A percentile compares a stretch with the other conserved stretches of the same genome.
Evolutionary conservation across 2,888 invertebrate species (phyloP).

Genomic region (Pseudococcus jackbeardsleyi): DNA sequence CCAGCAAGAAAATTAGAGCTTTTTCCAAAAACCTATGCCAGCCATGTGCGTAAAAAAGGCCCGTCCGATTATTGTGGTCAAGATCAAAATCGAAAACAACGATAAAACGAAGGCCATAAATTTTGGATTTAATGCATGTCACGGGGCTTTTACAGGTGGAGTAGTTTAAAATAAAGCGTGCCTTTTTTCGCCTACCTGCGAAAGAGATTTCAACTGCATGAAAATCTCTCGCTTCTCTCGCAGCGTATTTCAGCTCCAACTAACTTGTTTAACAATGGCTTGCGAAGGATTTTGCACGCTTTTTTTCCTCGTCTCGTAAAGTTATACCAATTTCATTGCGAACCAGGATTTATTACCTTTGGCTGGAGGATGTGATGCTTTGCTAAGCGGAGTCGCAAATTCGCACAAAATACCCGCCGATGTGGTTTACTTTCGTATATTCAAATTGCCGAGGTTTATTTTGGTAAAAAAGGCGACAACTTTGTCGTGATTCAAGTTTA

Average conservation of each 20-base stretch:
- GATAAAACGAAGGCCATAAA: conserved; percentile 44
- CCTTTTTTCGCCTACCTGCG: conserved; percentile 33
- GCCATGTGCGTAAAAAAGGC: neutral
- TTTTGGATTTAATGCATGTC: conserved; percentile 47
- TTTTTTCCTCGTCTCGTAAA: conserved; percentile 49
- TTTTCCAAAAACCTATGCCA: conserved; percentile 17
- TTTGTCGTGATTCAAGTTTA: too few species aligned
- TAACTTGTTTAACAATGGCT: conserved; percentile 45
- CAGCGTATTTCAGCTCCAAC: conserved; percentile 43
- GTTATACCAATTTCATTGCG: conserved; percentile 37
- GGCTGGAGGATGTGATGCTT: conserved; percentile 7
- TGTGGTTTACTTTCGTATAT: neutral
- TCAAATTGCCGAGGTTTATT: neutral
- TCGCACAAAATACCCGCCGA: neutral
- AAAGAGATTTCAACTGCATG: conserved; percentile 44
- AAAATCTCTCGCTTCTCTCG: conserved; percentile 18
- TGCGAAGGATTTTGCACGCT: conserved; percentile 6
- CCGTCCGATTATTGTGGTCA: conserved; percentile 46
- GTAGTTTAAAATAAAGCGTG: conserved; percentile 48
- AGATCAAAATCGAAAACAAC: conserved; percentile 47
- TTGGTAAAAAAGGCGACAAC: neutral
- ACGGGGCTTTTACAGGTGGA: conserved; percentile 42
- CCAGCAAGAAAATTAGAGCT: conserved; percentile 3
- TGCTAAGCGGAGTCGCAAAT: conserved; percentile 1
- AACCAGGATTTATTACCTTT: conserved; percentile 32